Evolutionary conservation across 2,888 invertebrate species (phyloP).

Genomic region (Heterodera filipjevi): DNA sequence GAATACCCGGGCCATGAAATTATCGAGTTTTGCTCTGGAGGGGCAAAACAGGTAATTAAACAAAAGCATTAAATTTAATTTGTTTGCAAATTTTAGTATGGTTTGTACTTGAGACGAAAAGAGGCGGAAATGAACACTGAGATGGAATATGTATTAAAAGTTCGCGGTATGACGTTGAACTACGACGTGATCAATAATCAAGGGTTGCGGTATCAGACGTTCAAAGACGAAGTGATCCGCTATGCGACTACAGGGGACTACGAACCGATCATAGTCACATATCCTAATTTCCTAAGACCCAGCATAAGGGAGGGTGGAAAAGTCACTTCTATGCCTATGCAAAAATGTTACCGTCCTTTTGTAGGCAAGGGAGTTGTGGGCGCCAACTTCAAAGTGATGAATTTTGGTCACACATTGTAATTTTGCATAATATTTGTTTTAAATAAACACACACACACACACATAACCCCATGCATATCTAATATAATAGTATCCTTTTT

Average conservation of each 20-base stretch:
- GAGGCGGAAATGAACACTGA: neutral
- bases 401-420: too few species aligned
- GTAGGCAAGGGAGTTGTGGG: neutral
- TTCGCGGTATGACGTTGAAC: slow-evolving; percentile 6
- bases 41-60: neutral
- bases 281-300: neutral
- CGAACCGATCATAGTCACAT: neutral
- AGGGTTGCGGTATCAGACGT: neutral
- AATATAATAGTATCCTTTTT: too few species aligned
- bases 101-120: neutral
- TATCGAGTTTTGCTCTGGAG: neutral
- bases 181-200: neutral
- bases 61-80: too few species aligned
- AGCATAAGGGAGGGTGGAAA: neutral
- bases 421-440: neutral
- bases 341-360: slow-evolving; percentile 1
- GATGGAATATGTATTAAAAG: neutral
- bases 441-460: too few species aligned
- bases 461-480: too few species aligned
- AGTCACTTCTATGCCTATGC: neutral
- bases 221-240: slow-evolving; percentile 17
- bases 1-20: slow-evolving; percentile 23
- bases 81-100: neutral
- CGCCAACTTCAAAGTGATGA: too few species aligned
- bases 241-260: neutral